A percentile compares a stretch with the other conserved stretches of the same genome.
phyloP scores from a whole-genome alignment of 2,797 vertebrate species.

The Loris lydekkerianus region DNA sequence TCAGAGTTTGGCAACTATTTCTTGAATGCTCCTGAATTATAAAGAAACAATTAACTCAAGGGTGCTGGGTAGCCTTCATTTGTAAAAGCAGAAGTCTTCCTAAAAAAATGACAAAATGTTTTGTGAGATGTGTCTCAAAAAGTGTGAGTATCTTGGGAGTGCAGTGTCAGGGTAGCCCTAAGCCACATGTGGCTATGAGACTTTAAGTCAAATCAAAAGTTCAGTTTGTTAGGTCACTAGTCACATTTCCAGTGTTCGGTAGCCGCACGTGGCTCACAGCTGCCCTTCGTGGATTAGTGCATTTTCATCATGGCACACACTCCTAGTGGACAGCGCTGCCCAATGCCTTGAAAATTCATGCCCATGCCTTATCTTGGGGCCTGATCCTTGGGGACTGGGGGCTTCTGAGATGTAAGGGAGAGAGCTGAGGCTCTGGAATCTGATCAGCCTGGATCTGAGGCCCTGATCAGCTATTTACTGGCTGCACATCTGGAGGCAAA shows the following conservation, averaged over 20 bases:
- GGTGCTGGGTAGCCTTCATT: neutral
- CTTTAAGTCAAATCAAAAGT: neutral
- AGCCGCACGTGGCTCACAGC: neutral
- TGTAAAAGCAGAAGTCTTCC: slow-evolving; percentile 34
- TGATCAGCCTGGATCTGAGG: neutral
- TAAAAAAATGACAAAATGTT: neutral
- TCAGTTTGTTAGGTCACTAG: neutral
- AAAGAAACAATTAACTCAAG: neutral
- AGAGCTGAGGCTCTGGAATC: neutral
- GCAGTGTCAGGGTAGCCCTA: neutral
- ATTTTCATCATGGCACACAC: neutral
- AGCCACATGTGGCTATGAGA: neutral
- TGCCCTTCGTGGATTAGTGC: neutral
- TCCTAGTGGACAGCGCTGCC: neutral
- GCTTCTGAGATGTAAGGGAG: neutral
- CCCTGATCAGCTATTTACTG: neutral
- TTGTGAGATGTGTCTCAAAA: neutral
- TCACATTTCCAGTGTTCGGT: neutral
- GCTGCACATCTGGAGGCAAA: neutral
- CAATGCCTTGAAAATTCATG: neutral
- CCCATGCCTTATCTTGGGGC: neutral
- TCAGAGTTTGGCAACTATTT: neutral
- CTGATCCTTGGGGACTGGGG: neutral
- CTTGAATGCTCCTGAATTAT: slow-evolving; percentile 50
- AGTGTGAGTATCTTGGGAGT: neutral